phyloP scores from a whole-genome alignment of 2,797 vertebrate species.

The Lutra lutra region DNA sequence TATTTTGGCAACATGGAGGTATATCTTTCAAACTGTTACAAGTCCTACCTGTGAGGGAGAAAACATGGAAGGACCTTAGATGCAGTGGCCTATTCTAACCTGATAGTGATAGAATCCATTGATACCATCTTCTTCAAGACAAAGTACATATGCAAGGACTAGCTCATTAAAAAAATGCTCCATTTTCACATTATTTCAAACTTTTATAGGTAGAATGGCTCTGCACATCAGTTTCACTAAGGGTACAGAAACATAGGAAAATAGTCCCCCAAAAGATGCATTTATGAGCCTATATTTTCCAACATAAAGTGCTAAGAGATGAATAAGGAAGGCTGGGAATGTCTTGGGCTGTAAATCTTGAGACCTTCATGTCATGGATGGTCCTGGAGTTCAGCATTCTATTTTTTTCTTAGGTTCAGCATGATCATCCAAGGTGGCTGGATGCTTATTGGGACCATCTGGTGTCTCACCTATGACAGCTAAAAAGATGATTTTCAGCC shows the following conservation, averaged over 20 bases:
- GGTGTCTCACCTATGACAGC: conserved; percentile 93
- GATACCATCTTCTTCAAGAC: conserved; percentile 72
- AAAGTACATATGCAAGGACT: conserved; percentile 67
- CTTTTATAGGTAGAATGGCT: conserved; percentile 82
- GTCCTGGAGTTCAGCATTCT: conserved; percentile 81
- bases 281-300: conserved; percentile 75
- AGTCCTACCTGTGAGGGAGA: conserved; percentile 79
- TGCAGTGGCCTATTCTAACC: conserved; percentile 77
- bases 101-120: conserved; percentile 76
- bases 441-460: conserved; percentile 82
- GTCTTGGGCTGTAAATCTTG: conserved; percentile 44
- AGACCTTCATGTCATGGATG: neutral
- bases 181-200: conserved; percentile 83
- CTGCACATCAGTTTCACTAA: conserved; percentile 83
- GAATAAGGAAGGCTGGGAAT: conserved; percentile 75
- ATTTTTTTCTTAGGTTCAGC: conserved; percentile 78
- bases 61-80: conserved; percentile 75
- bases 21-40: conserved; percentile 85
- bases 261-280: conserved; percentile 76
- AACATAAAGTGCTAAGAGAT: conserved; percentile 88
- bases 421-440: conserved; percentile 78
- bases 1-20: conserved; percentile 88
- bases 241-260: conserved; percentile 85
- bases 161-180: conserved; percentile 71
- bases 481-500: conserved; percentile 94